Base-by-base conservation (phyloP, 2,888 invertebrate species). In the Troilus luridus region DNA sequence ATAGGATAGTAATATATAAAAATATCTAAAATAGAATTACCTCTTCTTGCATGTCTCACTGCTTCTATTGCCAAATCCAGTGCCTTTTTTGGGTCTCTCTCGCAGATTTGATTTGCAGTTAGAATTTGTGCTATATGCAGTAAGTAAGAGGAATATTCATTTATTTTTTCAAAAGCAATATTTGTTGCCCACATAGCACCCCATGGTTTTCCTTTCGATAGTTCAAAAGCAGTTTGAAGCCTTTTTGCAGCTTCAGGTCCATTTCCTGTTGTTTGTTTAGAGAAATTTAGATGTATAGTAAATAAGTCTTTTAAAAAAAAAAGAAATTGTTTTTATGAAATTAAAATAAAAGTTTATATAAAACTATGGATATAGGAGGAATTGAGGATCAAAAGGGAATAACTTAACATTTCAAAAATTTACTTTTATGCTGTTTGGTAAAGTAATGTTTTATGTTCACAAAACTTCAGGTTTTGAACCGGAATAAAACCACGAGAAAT, bases 171-270 rank as follows among this genome's bases (percentile, higher is more conserved):
- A 24, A 58, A 67, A 58, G 41, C 0, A 17, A 90, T 24, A 59
- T 27, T 72, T 54, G 90, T 90, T 56, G n/a, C 90, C 72, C 90
- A 90, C 27, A 59, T 67, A 56, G 90, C 90, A 12, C 58, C 90
- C 90, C 90, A 90, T n/a, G 67, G 90, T 27, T 60, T 72, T 27
- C 90, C 90, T 58, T 6, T 1, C 12, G 90, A 90, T 21, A 77
- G 6, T 72, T 90, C 77, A 21, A 19, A 58, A 24, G 90, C 81
- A 27, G 17, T 64, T 27, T 58, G 58, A 58, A 90, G 77, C 11
- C 67, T 54, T 58, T 56, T 90, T 27, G n/a, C 17, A n/a, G 90
- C 90, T 12, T 54, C 0, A 14, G 56, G 54, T 56, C 56, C 85
- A 85, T 85, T 58, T 56, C n/a, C 56, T 85, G n/a, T n/a, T 14